These are phyloP conservation scores for Intellagama lesueurii DNA, from an alignment of 2,797 vertebrate genomes.

Conservation along the genomic window DNA sequence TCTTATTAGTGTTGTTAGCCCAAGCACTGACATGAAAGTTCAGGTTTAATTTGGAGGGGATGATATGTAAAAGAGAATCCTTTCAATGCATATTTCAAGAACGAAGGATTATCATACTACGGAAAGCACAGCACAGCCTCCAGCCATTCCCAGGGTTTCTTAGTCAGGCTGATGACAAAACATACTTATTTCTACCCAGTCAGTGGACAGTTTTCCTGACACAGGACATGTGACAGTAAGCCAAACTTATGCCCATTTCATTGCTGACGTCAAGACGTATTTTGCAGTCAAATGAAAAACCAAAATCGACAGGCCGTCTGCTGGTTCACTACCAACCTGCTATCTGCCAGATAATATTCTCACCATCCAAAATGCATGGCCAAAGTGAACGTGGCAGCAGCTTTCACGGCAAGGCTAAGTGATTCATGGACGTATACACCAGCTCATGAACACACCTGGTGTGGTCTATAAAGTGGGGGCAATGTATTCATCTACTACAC, in stretches of 20 bases:
- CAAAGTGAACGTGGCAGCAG: background rate
- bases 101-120: background rate
- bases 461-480: background rate
- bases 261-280: background rate
- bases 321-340: background rate
- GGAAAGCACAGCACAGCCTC: background rate
- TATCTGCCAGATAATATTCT: background rate
- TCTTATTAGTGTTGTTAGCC: background rate
- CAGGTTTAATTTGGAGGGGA: background rate
- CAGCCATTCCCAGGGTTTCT: background rate
- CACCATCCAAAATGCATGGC: background rate
- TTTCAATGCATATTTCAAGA: background rate
- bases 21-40: background rate
- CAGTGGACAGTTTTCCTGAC: background rate
- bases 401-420: background rate
- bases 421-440: background rate
- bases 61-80: background rate
- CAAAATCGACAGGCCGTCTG: background rate
- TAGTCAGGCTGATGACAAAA: background rate
- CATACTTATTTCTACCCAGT: background rate
- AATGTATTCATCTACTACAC: background rate
- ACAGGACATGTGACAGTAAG: background rate
- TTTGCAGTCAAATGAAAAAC: background rate
- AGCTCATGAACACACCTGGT: background rate
- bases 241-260: background rate